Conservation (phyloP, 2,888 invertebrate genomes). For the Dascillus cervinus region DNA sequence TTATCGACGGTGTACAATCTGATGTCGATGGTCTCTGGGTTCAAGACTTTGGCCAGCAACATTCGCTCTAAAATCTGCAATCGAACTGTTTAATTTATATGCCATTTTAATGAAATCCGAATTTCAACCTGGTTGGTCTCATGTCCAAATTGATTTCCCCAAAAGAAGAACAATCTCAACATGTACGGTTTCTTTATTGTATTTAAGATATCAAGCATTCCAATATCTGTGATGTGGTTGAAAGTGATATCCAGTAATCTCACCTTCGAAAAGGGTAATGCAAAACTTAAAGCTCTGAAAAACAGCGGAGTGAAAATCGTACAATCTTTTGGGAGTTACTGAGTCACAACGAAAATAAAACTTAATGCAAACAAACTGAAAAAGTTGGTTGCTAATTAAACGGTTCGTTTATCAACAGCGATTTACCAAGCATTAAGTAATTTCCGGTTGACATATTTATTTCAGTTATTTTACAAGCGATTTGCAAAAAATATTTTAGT, state of each 20-base stretch:
- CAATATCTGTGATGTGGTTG: slow-evolving; percentile 49
- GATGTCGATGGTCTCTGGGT: slow-evolving; percentile 42
- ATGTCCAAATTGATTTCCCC: slow-evolving; percentile 40
- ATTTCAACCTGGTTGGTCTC: slow-evolving; percentile 30
- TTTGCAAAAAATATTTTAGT: too few relatives aligned
- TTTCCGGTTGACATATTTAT: too few relatives aligned
- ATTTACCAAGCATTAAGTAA: too few relatives aligned
- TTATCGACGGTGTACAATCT: slow-evolving; percentile 40
- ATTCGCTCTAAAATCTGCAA: slow-evolving; percentile 39
- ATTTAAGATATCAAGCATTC: slow-evolving; percentile 48
- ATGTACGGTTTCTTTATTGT: slow-evolving; percentile 48
- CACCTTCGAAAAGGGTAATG: slow-evolving; percentile 51
- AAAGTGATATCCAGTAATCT: slow-evolving; percentile 50
- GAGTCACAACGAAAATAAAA: too few relatives aligned
- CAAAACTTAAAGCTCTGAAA: slow-evolving; percentile 46
- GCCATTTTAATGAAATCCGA: background rate
- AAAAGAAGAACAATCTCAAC: slow-evolving; percentile 38
- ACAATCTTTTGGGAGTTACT: too few relatives aligned
- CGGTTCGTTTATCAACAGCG: too few relatives aligned
- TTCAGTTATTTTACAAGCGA: too few relatives aligned
- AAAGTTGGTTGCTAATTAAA: too few relatives aligned
- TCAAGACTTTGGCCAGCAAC: slow-evolving; percentile 36
- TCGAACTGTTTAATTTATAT: background rate
- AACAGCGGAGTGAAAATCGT: too few relatives aligned
- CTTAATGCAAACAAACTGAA: too few relatives aligned